Base-by-base conservation (phyloP, 2,113 vertebrate genomes). In the Melanerpes formicivorus region DNA sequence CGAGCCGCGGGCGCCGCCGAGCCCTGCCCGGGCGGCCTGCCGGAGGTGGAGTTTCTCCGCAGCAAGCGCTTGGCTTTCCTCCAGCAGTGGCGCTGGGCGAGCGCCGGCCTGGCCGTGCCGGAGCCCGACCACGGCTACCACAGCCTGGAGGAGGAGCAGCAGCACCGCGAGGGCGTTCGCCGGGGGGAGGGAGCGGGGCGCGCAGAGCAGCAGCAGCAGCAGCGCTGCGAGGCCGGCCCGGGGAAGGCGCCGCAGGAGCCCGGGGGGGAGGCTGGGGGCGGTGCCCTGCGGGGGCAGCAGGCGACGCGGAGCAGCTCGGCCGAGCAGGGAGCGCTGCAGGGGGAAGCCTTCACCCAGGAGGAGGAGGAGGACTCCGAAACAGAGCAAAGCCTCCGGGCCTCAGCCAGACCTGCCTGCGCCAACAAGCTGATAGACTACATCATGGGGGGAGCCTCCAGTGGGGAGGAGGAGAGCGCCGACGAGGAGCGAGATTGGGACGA, bases 351-450 rank as follows among this genome's bases (percentile, higher is more conserved):
- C 52, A 11, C 10, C 3, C 84, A 21, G 23, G 94, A 73, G 78
- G 90, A 73, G 6, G 88, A 22, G 0, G 42, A 63, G 40, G 67
- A 74, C 56, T 96, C 96, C 1, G 94, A 93, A 58, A 9, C 23
- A 4, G 93, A 95, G 55, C 86, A 21, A 3, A 84, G 32, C 54
- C 56, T 70, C 5, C 32, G 55, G 0, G 0, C 67, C 16, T 88
- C 95, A 1, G 2, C 88, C 42, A 73, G 95, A 9, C 98, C 98
- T 1, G 93, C 66, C 3, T 99, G 99, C 67, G 97, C 97, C 9
- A 99, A 99, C 96, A 98, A 97, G 69, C 37, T 98, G 23, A 99
- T 99, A n/a, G 98, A 98, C 74, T 99, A 98, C 92, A 99, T 99
- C 91, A 97, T 99, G 96, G 99, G 99, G 26, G 98, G 98, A 54